These are phyloP conservation scores for Eupleurogrammus muticus DNA, from an alignment of 2,797 vertebrate species.

Conservation along the genomic window DNA sequence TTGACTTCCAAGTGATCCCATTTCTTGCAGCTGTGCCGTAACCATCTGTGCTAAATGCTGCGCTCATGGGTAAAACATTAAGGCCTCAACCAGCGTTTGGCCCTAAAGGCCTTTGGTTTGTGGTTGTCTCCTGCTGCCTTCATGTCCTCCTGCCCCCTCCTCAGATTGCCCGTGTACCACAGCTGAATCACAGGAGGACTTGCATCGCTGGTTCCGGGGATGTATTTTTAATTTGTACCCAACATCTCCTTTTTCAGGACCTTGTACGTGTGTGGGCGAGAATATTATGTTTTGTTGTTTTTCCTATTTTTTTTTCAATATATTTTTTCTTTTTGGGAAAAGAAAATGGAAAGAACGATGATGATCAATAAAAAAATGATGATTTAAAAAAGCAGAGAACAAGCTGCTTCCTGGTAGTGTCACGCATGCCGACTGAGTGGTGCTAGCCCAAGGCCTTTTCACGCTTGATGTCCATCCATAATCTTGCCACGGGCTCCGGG, in stretches of 20 bases:
- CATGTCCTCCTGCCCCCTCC: slow-evolving; percentile 55
- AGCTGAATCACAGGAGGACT: slow-evolving; percentile 33
- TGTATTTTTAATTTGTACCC: too few relatives aligned
- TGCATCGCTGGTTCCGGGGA: slow-evolving; percentile 29
- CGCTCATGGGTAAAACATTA: slow-evolving; percentile 68
- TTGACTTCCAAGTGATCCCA: slow-evolving; percentile 65
- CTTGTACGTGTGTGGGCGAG: too few relatives aligned
- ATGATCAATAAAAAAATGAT: too few relatives aligned
- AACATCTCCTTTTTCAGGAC: too few relatives aligned
- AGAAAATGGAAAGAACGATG: too few relatives aligned
- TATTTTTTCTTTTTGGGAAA: too few relatives aligned
- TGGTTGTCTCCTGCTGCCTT: slow-evolving; percentile 51
- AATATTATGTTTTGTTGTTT: too few relatives aligned
- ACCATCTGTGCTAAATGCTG: slow-evolving; percentile 69
- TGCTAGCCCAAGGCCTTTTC: slow-evolving; percentile 71
- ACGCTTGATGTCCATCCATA: slow-evolving; percentile 79
- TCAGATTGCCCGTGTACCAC: slow-evolving; percentile 48
- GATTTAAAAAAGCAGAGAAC: too few relatives aligned
- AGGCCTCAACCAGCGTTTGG: slow-evolving; percentile 56
- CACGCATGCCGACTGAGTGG: slow-evolving; percentile 41
- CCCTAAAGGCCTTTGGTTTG: slow-evolving; percentile 60
- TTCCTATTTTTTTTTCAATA: too few relatives aligned
- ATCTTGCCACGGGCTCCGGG: slow-evolving; percentile 75
- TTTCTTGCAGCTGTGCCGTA: slow-evolving; percentile 73
- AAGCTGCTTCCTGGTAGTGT: neutral